These are phyloP conservation scores for Magallana gigas DNA, from an alignment of 1,140 invertebrate genomes.

Conservation along the genomic window DNA sequence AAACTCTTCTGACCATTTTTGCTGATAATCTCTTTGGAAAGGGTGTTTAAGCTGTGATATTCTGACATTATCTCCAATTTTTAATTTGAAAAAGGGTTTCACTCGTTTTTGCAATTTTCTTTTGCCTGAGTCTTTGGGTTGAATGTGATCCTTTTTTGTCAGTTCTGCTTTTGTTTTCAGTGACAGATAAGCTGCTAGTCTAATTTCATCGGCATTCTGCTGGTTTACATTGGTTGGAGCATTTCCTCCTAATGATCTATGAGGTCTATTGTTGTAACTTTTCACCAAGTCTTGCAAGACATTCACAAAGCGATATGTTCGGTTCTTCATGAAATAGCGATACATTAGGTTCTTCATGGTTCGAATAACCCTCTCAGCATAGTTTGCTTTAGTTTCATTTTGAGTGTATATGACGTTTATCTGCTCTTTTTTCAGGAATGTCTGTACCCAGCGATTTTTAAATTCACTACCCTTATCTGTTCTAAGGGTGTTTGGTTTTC, in stretches of 20 bases:
- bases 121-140: not conserved
- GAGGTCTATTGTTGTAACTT: not conserved
- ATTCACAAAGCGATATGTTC: constrained; percentile 45
- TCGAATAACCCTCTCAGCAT: constrained; percentile 46
- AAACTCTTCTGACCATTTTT: constrained; percentile 55
- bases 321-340: constrained; percentile 40
- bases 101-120: not conserved
- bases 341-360: constrained; percentile 48
- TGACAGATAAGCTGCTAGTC: not conserved
- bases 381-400: constrained; percentile 38
- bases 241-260: constrained; percentile 38
- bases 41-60: constrained; percentile 41
- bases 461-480: constrained; percentile 53
- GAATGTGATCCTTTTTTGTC: not conserved
- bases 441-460: constrained; percentile 32
- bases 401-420: constrained; percentile 41
- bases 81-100: constrained; percentile 45
- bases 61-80: constrained; percentile 50
- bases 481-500: constrained; percentile 34
- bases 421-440: constrained; percentile 23
- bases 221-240: constrained; percentile 34
- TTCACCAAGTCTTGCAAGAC: not conserved
- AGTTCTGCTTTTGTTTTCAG: too few species aligned
- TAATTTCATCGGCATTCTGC: constrained; percentile 33
- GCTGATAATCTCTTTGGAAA: constrained; percentile 54